These are phyloP conservation scores for Hipposideros larvatus DNA, from an alignment of 2,797 vertebrate species.

Conservation along the genomic window DNA sequence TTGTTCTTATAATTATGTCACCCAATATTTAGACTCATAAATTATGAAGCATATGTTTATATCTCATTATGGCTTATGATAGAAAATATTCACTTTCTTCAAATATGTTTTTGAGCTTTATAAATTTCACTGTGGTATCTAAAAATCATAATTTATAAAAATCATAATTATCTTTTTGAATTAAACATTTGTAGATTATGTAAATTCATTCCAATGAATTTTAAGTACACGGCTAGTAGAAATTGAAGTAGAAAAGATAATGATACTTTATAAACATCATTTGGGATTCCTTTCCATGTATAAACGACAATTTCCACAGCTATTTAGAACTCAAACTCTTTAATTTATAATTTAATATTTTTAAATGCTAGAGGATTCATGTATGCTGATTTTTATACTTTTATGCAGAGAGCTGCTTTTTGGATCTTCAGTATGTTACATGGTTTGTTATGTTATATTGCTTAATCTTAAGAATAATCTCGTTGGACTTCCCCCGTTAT, in stretches of 20 bases:
- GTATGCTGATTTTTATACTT: neutral
- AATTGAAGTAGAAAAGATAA: neutral
- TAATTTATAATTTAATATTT: constrained; percentile 25
- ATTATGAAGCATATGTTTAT: neutral
- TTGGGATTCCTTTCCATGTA: neutral
- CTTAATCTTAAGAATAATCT: neutral
- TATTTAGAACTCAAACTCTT: neutral
- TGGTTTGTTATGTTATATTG: neutral
- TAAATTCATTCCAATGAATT: neutral
- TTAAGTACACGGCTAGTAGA: neutral
- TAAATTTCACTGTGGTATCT: neutral
- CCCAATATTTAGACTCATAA: neutral
- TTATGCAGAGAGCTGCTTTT: neutral
- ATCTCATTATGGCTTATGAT: neutral
- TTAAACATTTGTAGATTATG: neutral
- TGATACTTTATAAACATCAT: neutral
- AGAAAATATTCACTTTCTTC: neutral
- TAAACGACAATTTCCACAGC: neutral
- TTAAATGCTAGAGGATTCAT: neutral
- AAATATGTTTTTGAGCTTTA: neutral
- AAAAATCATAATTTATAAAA: neutral
- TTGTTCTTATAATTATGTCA: neutral
- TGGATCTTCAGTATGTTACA: neutral
- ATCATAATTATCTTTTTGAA: neutral
- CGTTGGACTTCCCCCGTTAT: neutral